Conservation (phyloP, 2,797 vertebrate species). For the Steatocranus sp. region DNA sequence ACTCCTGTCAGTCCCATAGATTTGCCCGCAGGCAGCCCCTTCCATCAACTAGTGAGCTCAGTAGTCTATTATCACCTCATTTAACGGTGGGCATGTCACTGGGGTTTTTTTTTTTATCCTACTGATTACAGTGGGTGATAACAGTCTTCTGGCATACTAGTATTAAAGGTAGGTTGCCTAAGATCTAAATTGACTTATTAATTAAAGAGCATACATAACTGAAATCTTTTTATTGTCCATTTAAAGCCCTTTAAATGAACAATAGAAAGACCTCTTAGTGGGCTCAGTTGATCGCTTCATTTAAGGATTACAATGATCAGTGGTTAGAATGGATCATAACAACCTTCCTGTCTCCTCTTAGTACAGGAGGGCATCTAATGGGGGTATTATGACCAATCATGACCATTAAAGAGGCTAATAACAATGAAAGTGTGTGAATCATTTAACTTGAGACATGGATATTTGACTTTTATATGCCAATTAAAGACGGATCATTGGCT, state of each 20-base stretch:
- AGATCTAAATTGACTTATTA: neutral
- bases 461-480: neutral
- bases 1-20: neutral
- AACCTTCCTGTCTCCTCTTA: neutral
- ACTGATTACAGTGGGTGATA: neutral
- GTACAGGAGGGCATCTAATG: neutral
- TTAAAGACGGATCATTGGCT: neutral
- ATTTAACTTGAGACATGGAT: neutral
- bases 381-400: neutral
- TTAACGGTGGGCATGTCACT: neutral
- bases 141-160: neutral
- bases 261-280: neutral
- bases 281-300: neutral
- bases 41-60: neutral
- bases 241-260: neutral
- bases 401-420: neutral
- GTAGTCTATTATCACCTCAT: neutral
- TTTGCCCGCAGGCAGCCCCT: neutral
- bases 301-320: neutral
- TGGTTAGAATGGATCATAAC: neutral
- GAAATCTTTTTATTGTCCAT: neutral
- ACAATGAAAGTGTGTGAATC: neutral
- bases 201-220: neutral
- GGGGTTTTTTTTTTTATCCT: rapidly evolving
- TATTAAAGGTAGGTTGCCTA: neutral